These are phyloP conservation scores for Eueides isabella DNA, from an alignment of 1,140 invertebrate species.

Conservation along the genomic window DNA sequence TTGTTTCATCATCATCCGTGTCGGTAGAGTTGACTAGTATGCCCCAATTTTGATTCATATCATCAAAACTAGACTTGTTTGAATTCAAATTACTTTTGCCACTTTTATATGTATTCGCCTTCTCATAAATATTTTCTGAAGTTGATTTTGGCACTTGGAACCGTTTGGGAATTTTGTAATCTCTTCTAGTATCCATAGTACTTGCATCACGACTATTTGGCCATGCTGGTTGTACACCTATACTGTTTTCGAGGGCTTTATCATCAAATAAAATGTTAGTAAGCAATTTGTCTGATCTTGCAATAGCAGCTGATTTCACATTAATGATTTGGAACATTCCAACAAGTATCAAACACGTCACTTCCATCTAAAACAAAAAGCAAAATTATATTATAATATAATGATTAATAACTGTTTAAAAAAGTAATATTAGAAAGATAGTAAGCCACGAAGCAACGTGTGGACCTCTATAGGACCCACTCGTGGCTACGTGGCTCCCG, in stretches of 20 bases:
- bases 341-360: neutral
- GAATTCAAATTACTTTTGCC: neutral
- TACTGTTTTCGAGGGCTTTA: constrained; percentile 1
- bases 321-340: neutral
- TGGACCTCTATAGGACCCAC: too few relatives aligned
- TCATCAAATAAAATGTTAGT: neutral
- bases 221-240: neutral
- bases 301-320: neutral
- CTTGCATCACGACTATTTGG: neutral
- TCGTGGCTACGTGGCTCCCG: too few relatives aligned
- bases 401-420: too few relatives aligned
- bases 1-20: neutral
- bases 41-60: constrained; percentile 25
- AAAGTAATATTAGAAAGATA: too few relatives aligned
- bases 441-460: too few relatives aligned
- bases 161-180: neutral
- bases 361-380: neutral
- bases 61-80: neutral
- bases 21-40: neutral
- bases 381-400: neutral
- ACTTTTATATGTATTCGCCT: neutral
- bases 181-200: neutral
- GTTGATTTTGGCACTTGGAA: neutral
- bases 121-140: neutral
- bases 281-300: neutral